A percentile compares a stretch with the other conserved stretches of the same genome.
Evolutionary conservation across 1,140 invertebrate species (phyloP).

Genomic region (Ephestia elutella): DNA sequence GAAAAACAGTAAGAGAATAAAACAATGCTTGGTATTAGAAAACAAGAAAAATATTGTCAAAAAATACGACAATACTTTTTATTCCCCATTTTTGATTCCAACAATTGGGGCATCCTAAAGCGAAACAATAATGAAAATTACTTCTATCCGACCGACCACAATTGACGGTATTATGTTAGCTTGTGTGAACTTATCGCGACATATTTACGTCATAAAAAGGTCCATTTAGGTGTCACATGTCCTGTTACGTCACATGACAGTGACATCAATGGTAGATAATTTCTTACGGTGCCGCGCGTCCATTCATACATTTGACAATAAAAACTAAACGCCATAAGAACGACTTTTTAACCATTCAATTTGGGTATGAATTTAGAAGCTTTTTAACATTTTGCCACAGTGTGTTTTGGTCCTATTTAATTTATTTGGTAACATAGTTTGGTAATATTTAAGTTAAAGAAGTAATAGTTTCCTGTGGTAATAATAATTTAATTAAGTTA

Average conservation of each 20-base stretch:
- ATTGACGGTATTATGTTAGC: background rate
- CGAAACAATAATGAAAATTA: background rate
- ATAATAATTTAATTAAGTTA: too few relatives aligned
- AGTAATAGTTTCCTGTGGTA: too few relatives aligned
- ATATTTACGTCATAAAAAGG: constrained; percentile 16
- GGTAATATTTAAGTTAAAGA: too few relatives aligned
- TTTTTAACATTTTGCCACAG: background rate
- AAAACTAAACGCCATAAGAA: constrained; percentile 17
- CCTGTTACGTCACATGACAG: constrained; percentile 25
- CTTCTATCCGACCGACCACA: background rate
- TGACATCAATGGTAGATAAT: constrained; percentile 59
- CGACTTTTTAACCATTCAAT: background rate
- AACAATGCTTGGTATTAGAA: background rate
- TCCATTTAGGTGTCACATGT: background rate
- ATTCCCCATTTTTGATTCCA: background rate
- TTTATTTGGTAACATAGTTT: too few relatives aligned
- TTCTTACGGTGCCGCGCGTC: constrained; percentile 56
- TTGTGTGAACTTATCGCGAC: constrained; percentile 8
- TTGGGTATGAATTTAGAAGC: constrained; percentile 20
- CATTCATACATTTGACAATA: constrained; percentile 38
- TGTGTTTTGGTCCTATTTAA: background rate
- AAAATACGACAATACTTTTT: background rate
- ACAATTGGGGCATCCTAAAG: background rate
- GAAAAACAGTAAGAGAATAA: too few relatives aligned
- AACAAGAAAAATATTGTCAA: too few relatives aligned